Evolutionary conservation across 92 coral and sea anemone genomes (phyloP), one percentile per base, ranked within the genome.

Genomic region (Umimayanthus chanpuru): DNA sequence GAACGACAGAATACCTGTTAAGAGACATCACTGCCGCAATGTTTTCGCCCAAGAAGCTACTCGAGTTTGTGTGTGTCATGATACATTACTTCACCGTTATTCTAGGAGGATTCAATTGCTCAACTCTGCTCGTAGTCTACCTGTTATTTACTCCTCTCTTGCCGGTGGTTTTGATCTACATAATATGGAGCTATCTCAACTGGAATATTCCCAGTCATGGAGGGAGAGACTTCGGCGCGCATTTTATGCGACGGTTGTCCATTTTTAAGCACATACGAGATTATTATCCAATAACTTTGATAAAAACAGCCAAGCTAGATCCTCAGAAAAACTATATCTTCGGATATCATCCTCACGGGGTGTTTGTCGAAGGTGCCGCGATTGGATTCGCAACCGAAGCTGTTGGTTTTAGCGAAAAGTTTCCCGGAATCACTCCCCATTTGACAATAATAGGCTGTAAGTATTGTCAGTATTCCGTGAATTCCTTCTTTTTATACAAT

Each of bases 281-380:
- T 82, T 97, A 97, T 64, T 97, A 82, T 77, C 97, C 99, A 23
- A 93, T 97, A 74, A 92, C 91, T 30, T 93, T 97, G 55, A 91
- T 86, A 32, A 97, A 97, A 89, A 97, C 99, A 25, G 87, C 94
- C 18, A 98, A 95, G 39, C 88, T 97, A 21, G 96, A 97, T 81
- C 97, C 98, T 29, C 88, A 89, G 32, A 91, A 87, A 81, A 97
- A 97, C 70, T 97, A 97, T 16, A 91, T 97, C 28, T 92, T 97
- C 77, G 99, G 98, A 3, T 97, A 95, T 65, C 99, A 97, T 66
- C 99, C 99, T 0, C 99, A 97, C 68, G 99, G 99, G 5, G n/a
- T 88, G 20, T 68, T 95, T 0, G 81, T 90, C 38, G 97, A 93
- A 39, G 99, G 99, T 50, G 94, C 92, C 12, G 88, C 94, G 1